A percentile compares a stretch with the other conserved stretches of the same genome.
These are phyloP conservation scores for Pseudomyrmex dendroicus DNA, from an alignment of 1,140 invertebrate species.

Conservation along the genomic window DNA sequence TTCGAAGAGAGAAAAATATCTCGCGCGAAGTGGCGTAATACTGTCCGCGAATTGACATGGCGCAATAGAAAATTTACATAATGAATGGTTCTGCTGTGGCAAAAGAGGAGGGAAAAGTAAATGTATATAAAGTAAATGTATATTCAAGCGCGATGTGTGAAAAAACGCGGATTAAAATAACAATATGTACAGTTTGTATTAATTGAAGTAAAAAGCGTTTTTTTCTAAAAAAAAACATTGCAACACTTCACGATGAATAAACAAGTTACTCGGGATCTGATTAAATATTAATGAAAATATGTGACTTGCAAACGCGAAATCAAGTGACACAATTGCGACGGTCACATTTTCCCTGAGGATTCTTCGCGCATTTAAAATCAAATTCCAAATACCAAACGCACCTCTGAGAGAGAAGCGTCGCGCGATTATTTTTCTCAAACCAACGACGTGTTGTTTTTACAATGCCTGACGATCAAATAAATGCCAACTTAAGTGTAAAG, in stretches of 20 bases:
- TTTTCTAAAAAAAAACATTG: too few relatives aligned
- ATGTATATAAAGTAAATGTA: too few relatives aligned
- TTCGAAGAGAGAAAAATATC: neutral
- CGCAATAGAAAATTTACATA: conserved; percentile 9
- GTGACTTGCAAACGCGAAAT: too few relatives aligned
- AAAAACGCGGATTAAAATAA: too few relatives aligned
- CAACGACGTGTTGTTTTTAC: neutral
- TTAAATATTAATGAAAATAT: too few relatives aligned
- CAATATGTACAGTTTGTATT: too few relatives aligned
- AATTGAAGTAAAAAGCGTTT: too few relatives aligned
- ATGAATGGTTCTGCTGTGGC: neutral
- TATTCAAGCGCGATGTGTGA: too few relatives aligned
- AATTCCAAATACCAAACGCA: neutral
- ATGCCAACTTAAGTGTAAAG: neutral
- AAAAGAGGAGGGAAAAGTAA: neutral
- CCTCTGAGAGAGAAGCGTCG: neutral
- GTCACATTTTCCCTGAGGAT: neutral
- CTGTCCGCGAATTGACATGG: neutral
- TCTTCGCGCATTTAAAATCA: neutral
- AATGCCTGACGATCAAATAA: neutral
- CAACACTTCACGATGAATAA: too few relatives aligned
- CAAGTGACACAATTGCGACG: too few relatives aligned
- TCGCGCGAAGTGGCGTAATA: neutral
- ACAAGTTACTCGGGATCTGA: too few relatives aligned
- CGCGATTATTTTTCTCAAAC: neutral